Conservation (phyloP, 2,888 invertebrate species). For the Amitus sp. region DNA sequence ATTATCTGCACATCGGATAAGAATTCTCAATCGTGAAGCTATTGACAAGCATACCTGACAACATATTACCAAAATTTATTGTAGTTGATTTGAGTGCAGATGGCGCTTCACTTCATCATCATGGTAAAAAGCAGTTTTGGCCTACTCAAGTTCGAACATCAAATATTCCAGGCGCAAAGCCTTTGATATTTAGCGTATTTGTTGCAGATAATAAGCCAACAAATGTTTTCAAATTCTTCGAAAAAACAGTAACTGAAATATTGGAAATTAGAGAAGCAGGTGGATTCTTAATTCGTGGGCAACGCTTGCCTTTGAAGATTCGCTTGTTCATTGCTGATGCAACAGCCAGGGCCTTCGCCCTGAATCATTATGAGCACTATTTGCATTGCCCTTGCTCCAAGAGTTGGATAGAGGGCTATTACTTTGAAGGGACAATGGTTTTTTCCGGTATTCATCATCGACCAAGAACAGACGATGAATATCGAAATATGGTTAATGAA, state of each 20-base stretch:
- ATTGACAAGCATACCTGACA: not conserved
- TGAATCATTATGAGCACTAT: conserved; percentile 30
- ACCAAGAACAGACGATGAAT: conserved; percentile 25
- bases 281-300: conserved; percentile 19
- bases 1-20: not conserved
- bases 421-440: not conserved
- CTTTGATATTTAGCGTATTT: not conserved
- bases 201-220: not conserved
- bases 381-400: conserved; percentile 31
- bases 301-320: conserved; percentile 12
- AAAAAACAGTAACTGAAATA: conserved; percentile 8
- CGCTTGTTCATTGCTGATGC: conserved; percentile 36
- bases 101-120: not conserved
- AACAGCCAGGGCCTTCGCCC: conserved; percentile 30
- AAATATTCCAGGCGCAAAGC: conserved; percentile 12
- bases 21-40: too few relatives aligned
- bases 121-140: conserved; percentile 30
- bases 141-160: conserved; percentile 31
- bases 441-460: conserved; percentile 13
- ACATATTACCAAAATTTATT: not conserved
- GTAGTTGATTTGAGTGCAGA: conserved; percentile 2
- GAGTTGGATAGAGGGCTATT: conserved; percentile 32
- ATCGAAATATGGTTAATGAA: conserved; percentile 18
- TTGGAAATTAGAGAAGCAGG: conserved; percentile 12
- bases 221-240: conserved; percentile 11